Conservation (phyloP, 2,113 vertebrate genomes). For the Heptranchias perlo region DNA sequence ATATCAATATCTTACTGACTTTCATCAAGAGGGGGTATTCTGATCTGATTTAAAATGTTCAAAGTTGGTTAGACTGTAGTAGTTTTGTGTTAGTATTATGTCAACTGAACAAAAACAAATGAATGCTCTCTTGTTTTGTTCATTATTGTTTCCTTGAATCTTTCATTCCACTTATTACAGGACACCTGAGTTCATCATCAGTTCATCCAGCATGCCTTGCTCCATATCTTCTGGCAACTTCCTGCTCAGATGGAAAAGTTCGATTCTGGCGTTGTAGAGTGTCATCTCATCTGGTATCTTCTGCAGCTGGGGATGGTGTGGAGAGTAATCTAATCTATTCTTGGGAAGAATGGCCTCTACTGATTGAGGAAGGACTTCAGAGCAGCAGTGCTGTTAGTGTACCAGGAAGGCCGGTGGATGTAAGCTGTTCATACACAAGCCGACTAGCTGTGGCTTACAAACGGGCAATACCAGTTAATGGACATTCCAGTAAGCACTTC, state of each 20-base stretch:
- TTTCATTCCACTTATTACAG: conserved; percentile 52
- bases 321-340: conserved; percentile 55
- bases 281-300: conserved; percentile 45
- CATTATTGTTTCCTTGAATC: not conserved
- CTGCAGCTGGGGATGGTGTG: conserved; percentile 42
- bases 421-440: conserved; percentile 92
- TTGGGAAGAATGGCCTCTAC: conserved; percentile 92
- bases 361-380: conserved; percentile 77
- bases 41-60: not conserved
- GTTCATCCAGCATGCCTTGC: conserved; percentile 82
- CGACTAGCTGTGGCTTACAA: conserved; percentile 85
- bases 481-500: conserved; percentile 56
- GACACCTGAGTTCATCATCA: conserved; percentile 87
- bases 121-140: not conserved
- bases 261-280: conserved; percentile 86
- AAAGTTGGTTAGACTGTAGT: not conserved
- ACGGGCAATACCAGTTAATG: conserved; percentile 49
- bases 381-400: conserved; percentile 73
- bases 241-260: conserved; percentile 89
- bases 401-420: conserved; percentile 71
- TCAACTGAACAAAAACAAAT: not conserved
- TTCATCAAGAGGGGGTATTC: not conserved
- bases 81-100: not conserved
- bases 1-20: not conserved
- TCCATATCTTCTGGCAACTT: conserved; percentile 88